Base-by-base conservation (phyloP, 2,797 vertebrate species). In the Chaenodraco wilsoni region DNA sequence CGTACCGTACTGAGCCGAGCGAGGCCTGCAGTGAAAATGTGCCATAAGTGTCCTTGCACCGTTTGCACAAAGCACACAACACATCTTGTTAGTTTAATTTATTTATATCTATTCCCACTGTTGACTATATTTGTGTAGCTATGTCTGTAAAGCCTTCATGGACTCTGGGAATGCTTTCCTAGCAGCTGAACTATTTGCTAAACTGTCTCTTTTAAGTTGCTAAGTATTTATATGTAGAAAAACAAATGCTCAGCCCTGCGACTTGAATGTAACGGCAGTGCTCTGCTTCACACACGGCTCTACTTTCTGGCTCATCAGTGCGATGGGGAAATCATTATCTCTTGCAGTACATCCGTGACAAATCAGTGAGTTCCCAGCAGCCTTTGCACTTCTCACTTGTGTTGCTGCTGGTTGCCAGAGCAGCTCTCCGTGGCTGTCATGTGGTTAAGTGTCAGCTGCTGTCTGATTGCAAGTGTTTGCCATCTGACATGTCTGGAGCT, bases 381-480 rank as follows among this genome's bases (percentile, higher is more conserved):
- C 48, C 0, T 44, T 17, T 71, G 33, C 58, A 41, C 65, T 63
- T 59, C 52, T 65, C 57, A 13, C 19, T 41, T 13, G 15, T 59
- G 5, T 4, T n/a, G n/a, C n/a, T 33, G 11, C 50, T 41, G 17
- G 33, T 65, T 8, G 27, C 50, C 1, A 57, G 49, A 56, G n/a
- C 31, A 3, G 31, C 9, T 4, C 37, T 71, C 6, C 59, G 43
- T 54, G 58, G 62, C 27, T 46, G 52, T 64, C 64, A 27, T 46
- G 59, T 74, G 69, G 17, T 74, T 46, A 46, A 2, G 58, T 45
- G 51, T 70, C 56, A 48, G 52, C 55, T 37, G 72, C 46, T 58
- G 58, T 72, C 69, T 61, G 57, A 52, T 65, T 64, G 41, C 37
- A 65, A 33, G 63, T 58, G 40, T 69, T 57, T 73, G 40, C 50